Evolutionary conservation across 2,113 vertebrate species (phyloP).

Genomic region (Osmerus eperlanus): DNA sequence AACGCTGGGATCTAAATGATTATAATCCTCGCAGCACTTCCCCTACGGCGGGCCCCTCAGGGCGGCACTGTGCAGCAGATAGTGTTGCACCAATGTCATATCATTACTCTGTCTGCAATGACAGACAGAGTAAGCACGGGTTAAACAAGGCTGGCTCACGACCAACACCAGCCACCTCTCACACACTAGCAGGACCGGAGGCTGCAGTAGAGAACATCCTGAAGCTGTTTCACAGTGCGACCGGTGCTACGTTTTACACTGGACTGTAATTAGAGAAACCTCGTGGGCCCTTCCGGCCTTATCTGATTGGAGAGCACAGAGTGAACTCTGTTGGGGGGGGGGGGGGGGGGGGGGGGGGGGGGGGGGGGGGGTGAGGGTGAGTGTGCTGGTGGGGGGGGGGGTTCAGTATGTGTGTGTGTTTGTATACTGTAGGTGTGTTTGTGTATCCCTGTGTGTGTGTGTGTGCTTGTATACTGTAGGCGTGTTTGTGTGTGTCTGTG

Average conservation of each 20-base stretch:
- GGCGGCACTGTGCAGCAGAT: too few species aligned
- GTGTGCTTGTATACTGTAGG: constrained; percentile 1
- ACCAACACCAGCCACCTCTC: background rate
- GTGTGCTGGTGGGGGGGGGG: background rate
- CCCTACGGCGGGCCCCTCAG: background rate
- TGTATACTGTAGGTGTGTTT: background rate
- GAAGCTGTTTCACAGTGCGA: background rate
- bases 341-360: background rate
- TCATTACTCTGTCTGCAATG: too few species aligned
- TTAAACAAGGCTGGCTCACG: background rate
- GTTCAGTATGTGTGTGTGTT: background rate
- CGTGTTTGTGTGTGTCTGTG: background rate
- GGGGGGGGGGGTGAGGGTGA: background rate
- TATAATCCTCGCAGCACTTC: background rate
- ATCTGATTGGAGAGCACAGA: constrained; percentile 39
- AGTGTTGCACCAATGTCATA: too few species aligned
- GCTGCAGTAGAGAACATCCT: background rate
- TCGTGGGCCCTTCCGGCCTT: constrained; percentile 14
- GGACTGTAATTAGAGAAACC: constrained; percentile 19
- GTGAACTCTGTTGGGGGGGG: background rate
- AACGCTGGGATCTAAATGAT: background rate
- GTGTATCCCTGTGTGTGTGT: constrained; percentile 11
- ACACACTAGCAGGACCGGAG: background rate
- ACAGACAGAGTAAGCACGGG: background rate
- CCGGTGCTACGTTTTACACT: constrained; percentile 10